Evolutionary conservation across 2,888 invertebrate genomes (phyloP), one percentile per base, ranked within the genome.

Genomic region (Pristionchus mayeri): DNA sequence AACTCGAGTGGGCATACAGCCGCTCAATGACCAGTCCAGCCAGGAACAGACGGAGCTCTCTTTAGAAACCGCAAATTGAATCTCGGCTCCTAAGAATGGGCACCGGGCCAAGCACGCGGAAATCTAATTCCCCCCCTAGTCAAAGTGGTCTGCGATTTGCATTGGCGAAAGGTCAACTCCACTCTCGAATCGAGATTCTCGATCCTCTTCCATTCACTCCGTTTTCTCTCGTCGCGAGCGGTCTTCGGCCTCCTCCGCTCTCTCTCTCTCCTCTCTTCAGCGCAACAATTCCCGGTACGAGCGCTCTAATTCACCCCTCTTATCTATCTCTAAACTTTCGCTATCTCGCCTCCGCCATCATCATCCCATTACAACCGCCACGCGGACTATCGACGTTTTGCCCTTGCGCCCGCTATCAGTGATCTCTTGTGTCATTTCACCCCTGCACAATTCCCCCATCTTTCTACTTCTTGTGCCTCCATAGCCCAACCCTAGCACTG

Each of bases 301-400:
- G 0, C 71, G 13, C 63, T 63, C 63, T 63, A 63, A 63, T 63
- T n/a, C n/a, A 4, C 40, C n/a, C 0, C 40, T 37, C 37, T 44
- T 71, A 34, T 71, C 71, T 71, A 40, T 71, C 37, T 71, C 71
- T 71, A 13, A 63, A 34, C 57, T 52, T 52, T n/a, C 11, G 6
- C 21, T 27, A 30, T 34, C 71, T 71, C 18, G n/a, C 71, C 40
- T n/a, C 71, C 71, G 21, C 71, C 37, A 71, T 40, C 71, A 44
- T 40, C 71, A 44, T 24, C 40, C 63, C 71, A 44, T 71, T 71
- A 71, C 71, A 71, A 63, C 63, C 71, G 30, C 44, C 40, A 40
- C 71, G n/a, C 40, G 71, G 9, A n/a, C 71, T 40, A 71, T 71
- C 71, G 71, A 71, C 71, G 40, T 71, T 71, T 71, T 71, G 71